Percentiles rank a stretch among this genome's conserved stretches.
phyloP scores from a whole-genome alignment of 2,797 vertebrate species.

The Ptychobarbus kaznakovi region DNA sequence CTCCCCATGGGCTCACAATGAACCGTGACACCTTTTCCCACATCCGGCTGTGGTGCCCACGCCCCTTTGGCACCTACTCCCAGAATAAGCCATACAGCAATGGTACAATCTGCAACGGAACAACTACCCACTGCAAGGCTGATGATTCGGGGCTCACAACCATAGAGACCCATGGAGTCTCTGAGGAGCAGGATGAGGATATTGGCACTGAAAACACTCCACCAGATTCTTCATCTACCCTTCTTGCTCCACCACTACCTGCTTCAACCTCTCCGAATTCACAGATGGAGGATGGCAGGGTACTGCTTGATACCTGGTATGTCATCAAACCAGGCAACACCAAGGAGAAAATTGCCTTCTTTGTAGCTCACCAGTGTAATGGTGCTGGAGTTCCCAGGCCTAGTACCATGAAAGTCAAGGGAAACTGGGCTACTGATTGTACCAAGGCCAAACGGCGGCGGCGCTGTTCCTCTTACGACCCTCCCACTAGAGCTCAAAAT shows the following conservation, averaged over 20 bases:
- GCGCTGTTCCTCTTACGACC: slow-evolving; percentile 89
- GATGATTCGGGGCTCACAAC: slow-evolving; percentile 69
- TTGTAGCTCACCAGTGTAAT: slow-evolving; percentile 94
- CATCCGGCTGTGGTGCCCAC: slow-evolving; percentile 94
- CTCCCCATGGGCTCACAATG: slow-evolving; percentile 79
- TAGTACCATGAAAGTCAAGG: slow-evolving; percentile 93
- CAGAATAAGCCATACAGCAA: slow-evolving; percentile 86
- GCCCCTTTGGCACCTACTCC: slow-evolving; percentile 91
- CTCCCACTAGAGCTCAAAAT: slow-evolving; percentile 76
- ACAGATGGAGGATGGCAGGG: slow-evolving; percentile 87
- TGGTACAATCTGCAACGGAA: slow-evolving; percentile 67
- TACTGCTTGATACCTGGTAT: slow-evolving; percentile 95
- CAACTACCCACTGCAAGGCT: slow-evolving; percentile 72
- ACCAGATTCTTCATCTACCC: slow-evolving; percentile 65
- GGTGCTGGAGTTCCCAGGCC: slow-evolving; percentile 80
- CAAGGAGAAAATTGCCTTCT: slow-evolving; percentile 97
- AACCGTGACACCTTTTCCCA: slow-evolving; percentile 91
- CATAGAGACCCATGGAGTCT: slow-evolving; percentile 62
- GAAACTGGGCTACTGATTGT: slow-evolving; percentile 91
- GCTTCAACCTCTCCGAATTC: slow-evolving; percentile 69
- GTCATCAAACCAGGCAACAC: slow-evolving; percentile 98
- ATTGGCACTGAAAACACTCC: slow-evolving; percentile 84
- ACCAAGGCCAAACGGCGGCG: slow-evolving; percentile 93
- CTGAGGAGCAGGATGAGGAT: slow-evolving; percentile 70
- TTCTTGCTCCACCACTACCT: slow-evolving; percentile 56